Percentiles rank a stretch among this genome's conserved stretches.
phyloP scores from a whole-genome alignment of 2,888 invertebrate genomes.

The Euproctis similis region DNA sequence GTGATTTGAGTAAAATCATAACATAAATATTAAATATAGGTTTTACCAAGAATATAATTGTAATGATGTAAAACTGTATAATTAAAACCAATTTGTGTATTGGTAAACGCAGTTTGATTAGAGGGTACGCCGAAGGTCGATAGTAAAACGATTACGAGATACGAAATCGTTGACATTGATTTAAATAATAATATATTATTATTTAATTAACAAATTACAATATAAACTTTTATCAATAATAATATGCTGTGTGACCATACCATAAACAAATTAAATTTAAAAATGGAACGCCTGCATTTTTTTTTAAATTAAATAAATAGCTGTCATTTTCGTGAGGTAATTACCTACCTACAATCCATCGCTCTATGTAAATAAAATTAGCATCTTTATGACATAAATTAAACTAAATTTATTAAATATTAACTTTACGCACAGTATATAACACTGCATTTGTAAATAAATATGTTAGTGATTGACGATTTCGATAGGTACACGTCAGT shows the following conservation, averaged over 20 bases:
- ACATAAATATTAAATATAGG: constrained; percentile 6
- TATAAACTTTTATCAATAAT: not conserved
- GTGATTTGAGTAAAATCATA: constrained; percentile 6
- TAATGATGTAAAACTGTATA: constrained; percentile 13
- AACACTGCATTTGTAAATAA: too few relatives aligned
- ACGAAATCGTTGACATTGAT: not conserved
- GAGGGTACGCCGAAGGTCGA: constrained; percentile 13
- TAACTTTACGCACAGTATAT: too few relatives aligned
- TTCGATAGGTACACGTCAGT: too few relatives aligned
- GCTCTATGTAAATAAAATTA: constrained; percentile 5
- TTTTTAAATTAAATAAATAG: not conserved
- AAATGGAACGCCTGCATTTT: not conserved
- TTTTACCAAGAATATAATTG: constrained; percentile 11
- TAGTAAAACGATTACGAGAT: constrained; percentile 1
- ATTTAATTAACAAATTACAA: not conserved
- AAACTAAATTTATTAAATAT: too few relatives aligned
- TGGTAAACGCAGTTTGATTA: constrained; percentile 13
- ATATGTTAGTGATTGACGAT: too few relatives aligned
- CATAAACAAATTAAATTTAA: not conserved
- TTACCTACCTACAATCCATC: not conserved
- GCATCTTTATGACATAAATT: constrained; percentile 1
- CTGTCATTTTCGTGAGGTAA: not conserved
- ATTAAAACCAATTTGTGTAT: constrained; percentile 18
- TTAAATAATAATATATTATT: not conserved
- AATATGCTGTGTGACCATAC: not conserved